A percentile compares a stretch with the other conserved stretches of the same genome.
phyloP scores from a whole-genome alignment of 2,797 vertebrate species.

The Cuniculus paca region DNA sequence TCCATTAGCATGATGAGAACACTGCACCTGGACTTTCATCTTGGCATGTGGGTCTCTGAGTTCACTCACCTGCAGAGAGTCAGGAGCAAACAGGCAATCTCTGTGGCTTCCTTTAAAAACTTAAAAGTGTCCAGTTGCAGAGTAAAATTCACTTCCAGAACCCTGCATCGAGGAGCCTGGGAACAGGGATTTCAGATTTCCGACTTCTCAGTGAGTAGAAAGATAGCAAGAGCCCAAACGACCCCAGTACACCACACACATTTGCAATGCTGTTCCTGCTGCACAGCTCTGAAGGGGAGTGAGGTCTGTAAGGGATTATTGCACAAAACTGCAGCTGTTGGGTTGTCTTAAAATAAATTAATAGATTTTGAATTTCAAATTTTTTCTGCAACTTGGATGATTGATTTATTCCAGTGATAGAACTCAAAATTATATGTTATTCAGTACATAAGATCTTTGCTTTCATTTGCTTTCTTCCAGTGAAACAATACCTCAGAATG shows the following conservation, averaged over 20 bases:
- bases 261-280: not conserved
- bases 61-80: not conserved
- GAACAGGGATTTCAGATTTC: not conserved
- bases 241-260: not conserved
- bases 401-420: not conserved
- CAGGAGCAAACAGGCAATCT: not conserved
- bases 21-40: not conserved
- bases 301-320: not conserved
- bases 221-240: not conserved
- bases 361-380: not conserved
- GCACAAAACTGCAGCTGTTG: not conserved
- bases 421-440: not conserved
- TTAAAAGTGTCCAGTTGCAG: not conserved
- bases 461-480: not conserved
- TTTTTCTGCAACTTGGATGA: not conserved
- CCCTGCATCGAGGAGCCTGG: not conserved
- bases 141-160: not conserved
- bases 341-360: not conserved
- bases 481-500: not conserved
- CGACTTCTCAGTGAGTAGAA: not conserved
- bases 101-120: not conserved
- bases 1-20: too few relatives aligned
- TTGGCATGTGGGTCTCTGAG: not conserved
- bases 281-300: not conserved
- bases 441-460: not conserved